phyloP scores from a whole-genome alignment of 2,888 invertebrate genomes.

The Athetis lepigone region DNA sequence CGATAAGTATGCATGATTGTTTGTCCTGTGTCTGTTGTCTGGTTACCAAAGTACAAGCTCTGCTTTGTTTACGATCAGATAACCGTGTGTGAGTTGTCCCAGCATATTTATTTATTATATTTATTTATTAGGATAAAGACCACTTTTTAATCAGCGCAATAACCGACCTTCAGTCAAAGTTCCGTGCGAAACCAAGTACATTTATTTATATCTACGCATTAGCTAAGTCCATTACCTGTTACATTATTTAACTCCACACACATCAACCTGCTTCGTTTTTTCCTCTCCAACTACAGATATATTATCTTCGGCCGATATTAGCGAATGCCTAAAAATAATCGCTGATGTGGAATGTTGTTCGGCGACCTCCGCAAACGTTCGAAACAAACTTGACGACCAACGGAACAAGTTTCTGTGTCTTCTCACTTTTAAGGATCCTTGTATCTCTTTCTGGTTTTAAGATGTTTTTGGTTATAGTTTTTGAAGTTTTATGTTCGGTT shows the following conservation, averaged over 20 bases:
- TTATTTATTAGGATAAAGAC: no score
- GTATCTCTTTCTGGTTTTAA: conserved; percentile 25
- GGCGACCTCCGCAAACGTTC: conserved; percentile 75
- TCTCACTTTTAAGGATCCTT: conserved; percentile 45
- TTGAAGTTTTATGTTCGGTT: not conserved
- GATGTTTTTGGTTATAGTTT: not conserved
- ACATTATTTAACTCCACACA: conserved; percentile 14
- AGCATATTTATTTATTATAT: no score
- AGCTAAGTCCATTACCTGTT: not conserved
- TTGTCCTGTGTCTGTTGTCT: no score
- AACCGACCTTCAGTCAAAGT: no score
- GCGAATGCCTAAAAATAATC: conserved; percentile 77
- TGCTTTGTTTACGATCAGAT: no score
- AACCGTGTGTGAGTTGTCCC: no score
- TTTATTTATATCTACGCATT: not conserved
- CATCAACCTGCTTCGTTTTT: conserved; percentile 12
- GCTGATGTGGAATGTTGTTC: conserved; percentile 75
- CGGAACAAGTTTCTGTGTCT: conserved; percentile 66
- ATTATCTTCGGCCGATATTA: conserved; percentile 61
- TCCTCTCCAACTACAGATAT: conserved; percentile 35
- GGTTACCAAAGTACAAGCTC: no score
- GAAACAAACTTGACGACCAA: conserved; percentile 56
- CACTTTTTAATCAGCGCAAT: no score
- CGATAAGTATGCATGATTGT: no score
- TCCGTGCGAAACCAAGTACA: no score